These are phyloP conservation scores for Ormyrus rosae DNA, from an alignment of 2,888 invertebrate genomes.

Conservation along the genomic window DNA sequence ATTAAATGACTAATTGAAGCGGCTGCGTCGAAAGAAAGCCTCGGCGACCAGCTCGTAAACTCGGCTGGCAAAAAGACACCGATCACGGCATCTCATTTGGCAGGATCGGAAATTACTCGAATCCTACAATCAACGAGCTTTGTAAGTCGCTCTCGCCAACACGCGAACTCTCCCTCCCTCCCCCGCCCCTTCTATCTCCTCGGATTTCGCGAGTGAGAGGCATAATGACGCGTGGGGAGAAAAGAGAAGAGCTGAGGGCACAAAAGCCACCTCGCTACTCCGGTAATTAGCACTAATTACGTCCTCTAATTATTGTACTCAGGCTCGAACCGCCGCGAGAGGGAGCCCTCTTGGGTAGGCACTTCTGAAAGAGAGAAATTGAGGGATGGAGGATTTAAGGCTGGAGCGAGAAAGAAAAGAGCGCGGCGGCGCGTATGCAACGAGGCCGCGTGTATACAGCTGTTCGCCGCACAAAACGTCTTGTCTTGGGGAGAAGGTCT, in stretches of 20 bases:
- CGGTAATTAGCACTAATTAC: slow-evolving; percentile 70
- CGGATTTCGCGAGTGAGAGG: too few species aligned
- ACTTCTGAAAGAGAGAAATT: slow-evolving; percentile 20
- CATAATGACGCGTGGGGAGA: not conserved
- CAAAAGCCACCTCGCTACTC: slow-evolving; percentile 53
- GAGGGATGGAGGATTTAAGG: slow-evolving; percentile 12
- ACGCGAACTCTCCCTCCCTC: too few species aligned
- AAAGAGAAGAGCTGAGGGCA: not conserved
- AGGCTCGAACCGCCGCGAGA: slow-evolving; percentile 50
- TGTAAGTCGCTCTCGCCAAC: not conserved
- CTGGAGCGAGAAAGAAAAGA: not conserved
- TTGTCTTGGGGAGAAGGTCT: too few species aligned
- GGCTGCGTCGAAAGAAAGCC: slow-evolving; percentile 1
- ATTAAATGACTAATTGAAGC: slow-evolving; percentile 18
- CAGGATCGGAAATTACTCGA: slow-evolving; percentile 39
- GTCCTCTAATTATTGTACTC: slow-evolving; percentile 70
- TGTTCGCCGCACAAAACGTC: too few species aligned
- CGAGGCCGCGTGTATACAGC: too few species aligned
- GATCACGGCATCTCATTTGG: slow-evolving; percentile 25
- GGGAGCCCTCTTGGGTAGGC: not conserved
- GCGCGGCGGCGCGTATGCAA: not conserved
- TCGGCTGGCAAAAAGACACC: too few species aligned
- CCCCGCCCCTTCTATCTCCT: too few species aligned
- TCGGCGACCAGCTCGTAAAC: not conserved
- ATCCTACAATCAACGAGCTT: slow-evolving; percentile 39